These are phyloP conservation scores for Sciurus vulgaris DNA, from an alignment of 2,797 vertebrate genomes.

Conservation along the genomic window DNA sequence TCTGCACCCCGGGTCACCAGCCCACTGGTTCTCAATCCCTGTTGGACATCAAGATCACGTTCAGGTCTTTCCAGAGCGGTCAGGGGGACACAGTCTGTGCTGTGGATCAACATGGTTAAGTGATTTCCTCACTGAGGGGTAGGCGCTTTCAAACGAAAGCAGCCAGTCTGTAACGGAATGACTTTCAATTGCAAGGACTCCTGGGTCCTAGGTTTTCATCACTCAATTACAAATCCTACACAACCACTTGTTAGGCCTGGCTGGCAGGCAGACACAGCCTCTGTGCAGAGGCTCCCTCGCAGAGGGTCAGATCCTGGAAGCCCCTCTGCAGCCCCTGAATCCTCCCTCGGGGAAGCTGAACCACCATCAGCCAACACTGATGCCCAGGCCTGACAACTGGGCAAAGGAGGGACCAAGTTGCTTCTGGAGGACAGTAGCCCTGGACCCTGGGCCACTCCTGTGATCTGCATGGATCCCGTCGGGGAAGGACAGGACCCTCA, in stretches of 20 bases:
- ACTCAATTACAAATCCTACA: neutral
- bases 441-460: neutral
- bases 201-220: neutral
- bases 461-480: neutral
- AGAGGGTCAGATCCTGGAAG: neutral
- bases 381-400: neutral
- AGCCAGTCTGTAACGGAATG: neutral
- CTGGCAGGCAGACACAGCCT: neutral
- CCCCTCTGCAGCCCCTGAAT: too few species aligned
- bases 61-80: neutral
- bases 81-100: neutral
- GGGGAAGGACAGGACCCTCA: neutral
- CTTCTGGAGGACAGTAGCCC: too few species aligned
- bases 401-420: rapidly evolving
- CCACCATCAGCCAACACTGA: neutral
- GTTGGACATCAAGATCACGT: neutral
- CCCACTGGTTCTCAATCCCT: neutral
- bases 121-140: neutral
- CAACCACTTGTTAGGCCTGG: neutral
- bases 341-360: neutral
- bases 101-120: too few species aligned
- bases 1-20: neutral
- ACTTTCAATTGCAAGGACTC: too few species aligned
- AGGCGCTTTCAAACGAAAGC: neutral
- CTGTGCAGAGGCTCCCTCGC: neutral